A percentile compares a stretch with the other conserved stretches of the same genome.
Conservation (phyloP, 2,113 vertebrate genomes). For the Leucopsar rothschildi region DNA sequence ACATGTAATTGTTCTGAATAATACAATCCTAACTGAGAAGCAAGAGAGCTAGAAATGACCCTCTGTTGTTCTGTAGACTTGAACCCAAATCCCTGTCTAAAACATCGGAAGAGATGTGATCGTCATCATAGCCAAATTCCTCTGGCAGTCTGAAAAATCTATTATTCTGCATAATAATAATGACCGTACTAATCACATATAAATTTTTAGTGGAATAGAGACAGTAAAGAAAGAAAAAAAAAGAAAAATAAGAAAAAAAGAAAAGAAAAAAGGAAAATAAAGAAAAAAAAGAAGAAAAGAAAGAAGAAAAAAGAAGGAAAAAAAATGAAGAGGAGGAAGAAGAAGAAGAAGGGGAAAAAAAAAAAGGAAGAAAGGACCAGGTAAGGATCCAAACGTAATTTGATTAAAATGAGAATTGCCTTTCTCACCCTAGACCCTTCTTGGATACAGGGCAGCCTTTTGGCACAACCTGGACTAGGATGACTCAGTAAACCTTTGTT, state of each 20-base stretch:
- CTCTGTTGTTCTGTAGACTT: background rate
- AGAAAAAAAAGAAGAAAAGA: too few relatives aligned
- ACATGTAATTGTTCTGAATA: background rate
- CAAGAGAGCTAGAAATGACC: background rate
- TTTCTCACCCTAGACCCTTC: background rate
- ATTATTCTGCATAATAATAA: background rate
- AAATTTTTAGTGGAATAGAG: background rate
- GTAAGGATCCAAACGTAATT: background rate
- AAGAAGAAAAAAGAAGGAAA: too few relatives aligned
- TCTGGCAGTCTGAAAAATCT: background rate
- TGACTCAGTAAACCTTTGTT: background rate
- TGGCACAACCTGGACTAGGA: background rate
- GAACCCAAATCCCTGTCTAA: background rate
- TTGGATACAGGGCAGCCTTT: background rate
- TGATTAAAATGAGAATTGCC: background rate
- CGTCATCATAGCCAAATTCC: background rate
- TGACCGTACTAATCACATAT: background rate
- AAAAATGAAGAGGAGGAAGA: too few relatives aligned
- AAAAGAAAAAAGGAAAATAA: rapidly evolving
- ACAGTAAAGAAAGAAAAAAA: rapidly evolving
- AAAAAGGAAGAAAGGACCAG: rapidly evolving
- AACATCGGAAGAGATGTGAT: background rate
- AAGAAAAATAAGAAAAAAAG: rapidly evolving
- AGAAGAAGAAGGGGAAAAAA: too few relatives aligned
- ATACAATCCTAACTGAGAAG: background rate